phyloP scores from a whole-genome alignment of 2,113 vertebrate species.

The Corythornis vintsioides region DNA sequence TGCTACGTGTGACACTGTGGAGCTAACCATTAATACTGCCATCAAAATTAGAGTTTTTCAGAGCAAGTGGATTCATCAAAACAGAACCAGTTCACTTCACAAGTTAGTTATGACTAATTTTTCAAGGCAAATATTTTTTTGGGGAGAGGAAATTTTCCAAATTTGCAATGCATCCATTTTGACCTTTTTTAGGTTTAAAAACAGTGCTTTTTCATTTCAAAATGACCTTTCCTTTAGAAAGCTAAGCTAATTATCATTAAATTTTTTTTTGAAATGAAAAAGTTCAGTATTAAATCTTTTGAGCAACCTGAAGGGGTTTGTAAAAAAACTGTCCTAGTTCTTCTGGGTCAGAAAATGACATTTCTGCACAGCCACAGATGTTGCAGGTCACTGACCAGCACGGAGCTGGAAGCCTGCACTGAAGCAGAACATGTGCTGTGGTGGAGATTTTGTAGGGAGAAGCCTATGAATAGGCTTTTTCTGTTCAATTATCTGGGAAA shows the following conservation, averaged over 20 bases:
- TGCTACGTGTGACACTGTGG: neutral
- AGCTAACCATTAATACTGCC: neutral
- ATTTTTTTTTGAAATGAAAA: neutral
- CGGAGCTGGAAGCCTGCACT: neutral
- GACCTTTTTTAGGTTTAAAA: slow-evolving; percentile 29
- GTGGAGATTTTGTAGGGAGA: neutral
- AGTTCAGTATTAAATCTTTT: neutral
- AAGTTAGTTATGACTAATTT: slow-evolving; percentile 4
- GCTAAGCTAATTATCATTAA: neutral
- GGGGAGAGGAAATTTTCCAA: neutral
- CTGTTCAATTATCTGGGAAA: neutral
- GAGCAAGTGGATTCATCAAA: neutral
- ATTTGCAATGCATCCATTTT: neutral
- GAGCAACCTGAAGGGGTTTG: neutral
- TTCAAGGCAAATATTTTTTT: neutral
- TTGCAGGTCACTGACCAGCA: neutral
- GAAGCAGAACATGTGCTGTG: neutral
- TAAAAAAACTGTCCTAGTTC: neutral
- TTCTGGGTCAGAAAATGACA: neutral
- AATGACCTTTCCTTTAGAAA: slow-evolving; percentile 44
- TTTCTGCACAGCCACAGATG: neutral
- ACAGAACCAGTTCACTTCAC: neutral
- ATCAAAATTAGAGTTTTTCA: neutral
- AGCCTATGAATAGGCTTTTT: neutral
- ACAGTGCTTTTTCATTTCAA: neutral